phyloP scores from a whole-genome alignment of 2,113 vertebrate species.

The Pelecanus crispus region DNA sequence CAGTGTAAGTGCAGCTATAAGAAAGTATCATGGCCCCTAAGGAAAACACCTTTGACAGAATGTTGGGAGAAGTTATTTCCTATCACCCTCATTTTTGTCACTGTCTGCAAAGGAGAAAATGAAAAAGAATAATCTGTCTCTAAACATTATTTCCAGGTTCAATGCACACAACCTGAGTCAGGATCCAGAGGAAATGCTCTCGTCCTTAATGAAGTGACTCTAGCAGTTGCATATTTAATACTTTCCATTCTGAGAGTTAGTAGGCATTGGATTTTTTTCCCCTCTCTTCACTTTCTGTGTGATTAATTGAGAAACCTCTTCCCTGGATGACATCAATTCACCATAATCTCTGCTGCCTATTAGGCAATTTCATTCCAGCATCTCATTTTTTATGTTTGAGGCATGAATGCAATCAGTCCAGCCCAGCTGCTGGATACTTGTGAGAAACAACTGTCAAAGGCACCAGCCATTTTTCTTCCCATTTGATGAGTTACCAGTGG shows the following conservation, averaged over 20 bases:
- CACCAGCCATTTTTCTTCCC: slow-evolving; percentile 4
- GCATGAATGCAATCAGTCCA: slow-evolving; percentile 7
- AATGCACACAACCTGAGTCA: background rate
- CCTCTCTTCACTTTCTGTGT: background rate
- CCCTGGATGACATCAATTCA: background rate
- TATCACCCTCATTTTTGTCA: background rate
- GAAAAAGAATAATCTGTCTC: background rate
- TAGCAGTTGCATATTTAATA: background rate
- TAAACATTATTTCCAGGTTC: background rate
- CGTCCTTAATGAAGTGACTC: background rate
- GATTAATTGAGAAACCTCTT: slow-evolving; percentile 23
- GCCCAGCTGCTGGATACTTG: background rate
- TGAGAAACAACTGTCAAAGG: background rate
- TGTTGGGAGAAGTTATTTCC: background rate
- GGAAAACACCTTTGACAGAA: background rate
- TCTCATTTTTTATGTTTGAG: slow-evolving; percentile 35
- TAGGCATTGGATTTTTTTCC: background rate
- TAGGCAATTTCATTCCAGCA: slow-evolving; percentile 1
- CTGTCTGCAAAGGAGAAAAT: slow-evolving; percentile 22
- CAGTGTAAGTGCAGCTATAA: background rate
- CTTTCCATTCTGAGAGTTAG: background rate
- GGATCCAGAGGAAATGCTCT: background rate
- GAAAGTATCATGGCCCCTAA: background rate
- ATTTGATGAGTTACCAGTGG: background rate
- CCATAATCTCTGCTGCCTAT: background rate